phyloP scores from a whole-genome alignment of 2,888 invertebrate genomes.

The Plebejus melissa region DNA sequence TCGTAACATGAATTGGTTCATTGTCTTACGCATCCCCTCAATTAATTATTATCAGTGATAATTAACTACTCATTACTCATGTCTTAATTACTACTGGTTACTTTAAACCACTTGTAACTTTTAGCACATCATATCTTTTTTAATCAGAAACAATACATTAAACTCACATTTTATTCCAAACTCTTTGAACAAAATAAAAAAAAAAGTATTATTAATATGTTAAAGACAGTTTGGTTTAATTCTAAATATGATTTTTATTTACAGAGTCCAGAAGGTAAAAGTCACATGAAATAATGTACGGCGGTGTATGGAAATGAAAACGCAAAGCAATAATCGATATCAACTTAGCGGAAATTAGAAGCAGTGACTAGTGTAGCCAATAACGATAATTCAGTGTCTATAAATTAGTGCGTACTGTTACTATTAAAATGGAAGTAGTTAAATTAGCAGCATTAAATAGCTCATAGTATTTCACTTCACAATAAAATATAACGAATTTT shows the following conservation, averaged over 20 bases:
- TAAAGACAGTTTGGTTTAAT: too few species aligned
- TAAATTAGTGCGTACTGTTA: slow-evolving; percentile 25
- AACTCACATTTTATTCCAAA: too few species aligned
- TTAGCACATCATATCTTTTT: too few species aligned
- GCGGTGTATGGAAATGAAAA: slow-evolving; percentile 37
- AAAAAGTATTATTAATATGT: too few species aligned
- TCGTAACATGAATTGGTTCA: slow-evolving; percentile 34
- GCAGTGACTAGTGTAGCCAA: slow-evolving; percentile 35
- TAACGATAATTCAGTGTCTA: slow-evolving; percentile 38
- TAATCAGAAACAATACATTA: too few species aligned
- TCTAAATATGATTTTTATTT: slow-evolving; percentile 43
- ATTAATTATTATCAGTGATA: neutral
- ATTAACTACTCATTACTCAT: neutral
- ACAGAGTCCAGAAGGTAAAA: slow-evolving; percentile 71
- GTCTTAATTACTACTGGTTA: neutral
- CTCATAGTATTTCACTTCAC: slow-evolving; percentile 6
- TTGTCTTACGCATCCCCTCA: neutral
- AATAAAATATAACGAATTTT: neutral
- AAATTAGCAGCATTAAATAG: slow-evolving; percentile 20
- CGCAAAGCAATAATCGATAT: slow-evolving; percentile 58
- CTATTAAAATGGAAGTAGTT: slow-evolving; percentile 18
- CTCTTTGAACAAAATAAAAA: too few species aligned
- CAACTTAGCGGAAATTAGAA: slow-evolving; percentile 44
- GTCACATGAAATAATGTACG: slow-evolving; percentile 40
- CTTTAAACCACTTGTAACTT: too few species aligned